Base-by-base conservation (phyloP, 1,140 invertebrate genomes). In the Apolygus lucorum region DNA sequence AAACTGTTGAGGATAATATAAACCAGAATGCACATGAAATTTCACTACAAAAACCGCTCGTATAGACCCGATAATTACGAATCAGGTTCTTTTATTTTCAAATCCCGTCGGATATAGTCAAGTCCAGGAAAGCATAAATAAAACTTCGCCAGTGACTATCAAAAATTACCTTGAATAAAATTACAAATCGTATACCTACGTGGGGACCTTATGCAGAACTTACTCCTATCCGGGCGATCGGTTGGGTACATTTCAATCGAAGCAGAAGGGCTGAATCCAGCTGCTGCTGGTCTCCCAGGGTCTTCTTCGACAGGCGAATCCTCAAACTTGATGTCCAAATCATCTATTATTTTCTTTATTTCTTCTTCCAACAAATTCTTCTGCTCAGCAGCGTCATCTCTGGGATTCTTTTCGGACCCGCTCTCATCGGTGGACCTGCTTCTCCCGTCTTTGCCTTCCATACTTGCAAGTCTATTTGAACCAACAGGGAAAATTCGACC, bases 311-410 rank as follows among this genome's bases (percentile, higher is more conserved):
- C 8, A 4, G 34, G 4, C 11, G 54, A 59, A 24, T 59, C 54
- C 13, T 59, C 54, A 24, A 59, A 59, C 22, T 22, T 59, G 11
- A 59, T 22, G 54, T 59, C 54, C 54, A 59, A 59, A 11, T 21
- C 54, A 24, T 21, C 22, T 59, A 59, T 59, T 11, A 59, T 59
- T 24, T 59, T 59, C 54, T 59, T 59, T 17, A 59, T 59, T 59
- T 59, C 54, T 13, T 59, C 54, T 59, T 59, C 54, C 13, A 59
- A 24, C 22, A 11, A 14, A 22, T 11, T 24, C 22, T 13, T 17
- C 11, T 59, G 54, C 22, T 17, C 22, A 8, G 11, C 54, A 11
- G 8, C 54, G 11, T 59, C 54, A 21, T 8, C 17, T 42, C 17
- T 8, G 34, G 4, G 17, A 17, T 8, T 8, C 34, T 42, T 42